phyloP scores from a whole-genome alignment of 1,140 invertebrate species.

The Steinernema khuongi region DNA sequence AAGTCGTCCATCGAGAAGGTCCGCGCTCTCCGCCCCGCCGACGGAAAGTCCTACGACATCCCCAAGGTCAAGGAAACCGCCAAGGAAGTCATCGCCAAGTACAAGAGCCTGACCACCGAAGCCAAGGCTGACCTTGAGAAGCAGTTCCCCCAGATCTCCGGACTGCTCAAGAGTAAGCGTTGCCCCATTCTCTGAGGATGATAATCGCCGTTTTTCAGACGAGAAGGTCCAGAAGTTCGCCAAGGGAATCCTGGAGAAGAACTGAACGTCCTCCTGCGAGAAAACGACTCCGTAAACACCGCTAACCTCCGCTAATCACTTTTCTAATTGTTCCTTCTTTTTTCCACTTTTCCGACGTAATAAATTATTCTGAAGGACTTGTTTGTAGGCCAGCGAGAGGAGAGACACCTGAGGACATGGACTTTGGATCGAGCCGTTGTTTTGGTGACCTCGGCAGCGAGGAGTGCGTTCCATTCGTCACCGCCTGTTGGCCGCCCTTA shows the following conservation, averaged over 20 bases:
- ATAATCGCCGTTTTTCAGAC: slow-evolving; percentile 41
- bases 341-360: background rate
- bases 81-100: slow-evolving; percentile 25
- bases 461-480: background rate
- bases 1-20: slow-evolving; percentile 15
- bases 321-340: background rate
- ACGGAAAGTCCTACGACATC: slow-evolving; percentile 12
- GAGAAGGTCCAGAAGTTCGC: slow-evolving; percentile 51
- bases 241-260: slow-evolving; percentile 48
- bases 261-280: background rate
- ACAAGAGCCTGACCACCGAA: slow-evolving; percentile 31
- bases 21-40: background rate
- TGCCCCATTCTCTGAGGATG: background rate
- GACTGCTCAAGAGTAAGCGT: slow-evolving; percentile 27
- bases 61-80: slow-evolving; percentile 23
- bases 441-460: background rate
- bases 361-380: background rate
- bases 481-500: background rate
- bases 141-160: slow-evolving; percentile 33
- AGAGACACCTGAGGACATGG: background rate
- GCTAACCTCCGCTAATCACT: background rate
- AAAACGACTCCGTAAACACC: background rate
- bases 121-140: slow-evolving; percentile 31
- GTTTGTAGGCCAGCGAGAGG: background rate
- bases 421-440: background rate